These are phyloP conservation scores for Physella acuta DNA, from an alignment of 1,140 invertebrate genomes.

Conservation along the genomic window DNA sequence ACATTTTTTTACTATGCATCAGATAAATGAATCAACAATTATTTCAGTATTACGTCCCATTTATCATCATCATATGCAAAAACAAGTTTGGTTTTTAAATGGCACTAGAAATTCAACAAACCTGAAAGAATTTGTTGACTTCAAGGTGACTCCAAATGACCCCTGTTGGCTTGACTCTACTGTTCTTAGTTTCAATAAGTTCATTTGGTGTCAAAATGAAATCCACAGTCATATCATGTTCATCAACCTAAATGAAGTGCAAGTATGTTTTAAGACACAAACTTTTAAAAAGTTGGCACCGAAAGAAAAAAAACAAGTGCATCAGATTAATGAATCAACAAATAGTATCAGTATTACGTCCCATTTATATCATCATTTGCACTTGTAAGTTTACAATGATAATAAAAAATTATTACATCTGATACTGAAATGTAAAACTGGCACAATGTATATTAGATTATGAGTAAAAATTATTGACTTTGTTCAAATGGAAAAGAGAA, in stretches of 20 bases:
- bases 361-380: background rate
- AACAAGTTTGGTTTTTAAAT: background rate
- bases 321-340: background rate
- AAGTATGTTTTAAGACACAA: background rate
- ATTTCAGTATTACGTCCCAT: background rate
- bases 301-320: background rate
- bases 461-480: too few species aligned
- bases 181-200: constrained; percentile 60
- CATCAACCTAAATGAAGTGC: constrained; percentile 61
- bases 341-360: background rate
- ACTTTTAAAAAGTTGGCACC: background rate
- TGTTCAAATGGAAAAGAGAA: too few species aligned
- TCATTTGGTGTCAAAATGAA: constrained; percentile 81
- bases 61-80: background rate
- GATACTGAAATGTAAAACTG: too few species aligned
- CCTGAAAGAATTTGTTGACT: constrained; percentile 67
- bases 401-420: too few species aligned
- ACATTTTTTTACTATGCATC: background rate
- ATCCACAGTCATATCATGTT: constrained; percentile 80
- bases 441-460: too few species aligned
- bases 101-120: background rate
- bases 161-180: constrained; percentile 69
- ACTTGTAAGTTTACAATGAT: too few species aligned
- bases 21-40: background rate
- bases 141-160: constrained; percentile 79